phyloP scores from a whole-genome alignment of 2,113 vertebrate genomes.

The Guaruba guarouba region DNA sequence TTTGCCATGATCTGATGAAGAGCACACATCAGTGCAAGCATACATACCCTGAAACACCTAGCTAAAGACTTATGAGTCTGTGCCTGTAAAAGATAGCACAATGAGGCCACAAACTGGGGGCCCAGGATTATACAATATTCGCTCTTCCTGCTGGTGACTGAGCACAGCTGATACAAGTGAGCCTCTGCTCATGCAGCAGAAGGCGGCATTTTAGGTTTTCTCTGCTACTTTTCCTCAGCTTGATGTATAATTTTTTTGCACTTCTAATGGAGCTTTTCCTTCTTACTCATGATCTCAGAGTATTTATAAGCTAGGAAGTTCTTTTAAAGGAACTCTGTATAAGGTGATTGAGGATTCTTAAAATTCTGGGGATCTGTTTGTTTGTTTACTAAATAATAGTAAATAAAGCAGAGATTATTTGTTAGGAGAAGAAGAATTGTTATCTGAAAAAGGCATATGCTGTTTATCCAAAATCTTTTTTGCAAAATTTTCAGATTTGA shows the following conservation, averaged over 20 bases:
- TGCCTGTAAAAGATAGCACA: not conserved
- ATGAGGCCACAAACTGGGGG: not conserved
- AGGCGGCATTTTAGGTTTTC: accelerated
- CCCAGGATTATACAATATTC: not conserved
- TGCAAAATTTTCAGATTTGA: not conserved
- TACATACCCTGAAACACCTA: not conserved
- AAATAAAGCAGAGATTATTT: not conserved
- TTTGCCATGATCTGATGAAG: not conserved
- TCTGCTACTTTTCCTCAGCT: not conserved
- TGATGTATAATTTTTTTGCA: not conserved
- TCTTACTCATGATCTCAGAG: not conserved
- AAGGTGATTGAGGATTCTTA: not conserved
- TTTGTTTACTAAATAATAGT: not conserved
- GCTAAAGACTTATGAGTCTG: not conserved
- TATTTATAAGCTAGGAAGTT: not conserved
- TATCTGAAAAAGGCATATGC: not conserved
- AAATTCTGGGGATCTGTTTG: not conserved
- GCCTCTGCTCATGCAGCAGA: not conserved
- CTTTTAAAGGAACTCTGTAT: not conserved
- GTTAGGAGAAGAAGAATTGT: not conserved
- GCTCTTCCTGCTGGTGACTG: not conserved
- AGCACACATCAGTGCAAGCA: not conserved
- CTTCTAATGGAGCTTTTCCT: not conserved
- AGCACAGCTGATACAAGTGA: not conserved
- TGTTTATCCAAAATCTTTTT: not conserved